Evolutionary conservation across 2,113 vertebrate genomes (phyloP), one percentile per base, ranked within the genome.

Genomic region (Osmerus eperlanus): DNA sequence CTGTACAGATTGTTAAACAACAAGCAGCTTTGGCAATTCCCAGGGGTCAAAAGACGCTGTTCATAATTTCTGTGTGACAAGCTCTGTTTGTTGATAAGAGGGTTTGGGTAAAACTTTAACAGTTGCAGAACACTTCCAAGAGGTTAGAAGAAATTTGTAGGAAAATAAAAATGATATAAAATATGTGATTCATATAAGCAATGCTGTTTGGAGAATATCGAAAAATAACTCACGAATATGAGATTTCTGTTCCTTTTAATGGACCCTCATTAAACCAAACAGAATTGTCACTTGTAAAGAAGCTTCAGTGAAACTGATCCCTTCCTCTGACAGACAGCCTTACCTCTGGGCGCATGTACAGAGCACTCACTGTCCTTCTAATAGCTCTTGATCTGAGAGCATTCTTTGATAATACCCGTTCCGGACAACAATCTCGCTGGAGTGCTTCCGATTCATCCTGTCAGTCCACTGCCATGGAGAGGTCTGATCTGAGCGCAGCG

Each of bases 31-130:
- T 15, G 79, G 81, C 75, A 75, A 55, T 71, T 12, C 76, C 62
- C 29, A 74, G 67, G 86, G 86, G 87, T 89, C 87, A 88, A 51
- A 65, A 80, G 75, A 81, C 76, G 78, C 67, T 12, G 73, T 84
- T 88, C 87, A 78, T 84, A 82, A 78, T 77, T 68, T 78, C 63
- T 2, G 47, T 74, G 81, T 21, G 78, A 84, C 67, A 63, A 73
- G 70, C 54, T 81, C 77, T 54, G 73, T 84, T 74, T 67, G 70
- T 81, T 77, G 70, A 65, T 53, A 13, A 1, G 15, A 18, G 18
- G 21, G 60, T 25, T 71, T 67, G 78, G 41, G 41, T 47, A 9
- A 47, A 47, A 47, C 41, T 47, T 47, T 9, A 47, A 12, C 41
- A 47, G 41, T 47, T 47, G 41, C 41, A 47, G 41, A 9, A 9